Evolutionary conservation across 2,797 vertebrate genomes (phyloP).

Genomic region (Pantherophis vulpinus): DNA sequence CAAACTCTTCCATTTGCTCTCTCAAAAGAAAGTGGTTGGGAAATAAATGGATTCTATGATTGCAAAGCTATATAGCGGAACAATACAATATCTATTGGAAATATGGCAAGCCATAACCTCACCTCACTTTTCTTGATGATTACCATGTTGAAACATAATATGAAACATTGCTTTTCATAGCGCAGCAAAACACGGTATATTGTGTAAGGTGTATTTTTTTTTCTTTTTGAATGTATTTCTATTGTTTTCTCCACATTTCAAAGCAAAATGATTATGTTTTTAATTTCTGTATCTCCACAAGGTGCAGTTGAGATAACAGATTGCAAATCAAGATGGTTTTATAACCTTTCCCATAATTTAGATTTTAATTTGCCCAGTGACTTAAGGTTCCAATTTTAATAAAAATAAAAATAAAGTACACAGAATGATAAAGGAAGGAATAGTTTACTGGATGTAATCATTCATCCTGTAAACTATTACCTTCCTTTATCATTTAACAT

Average conservation of each 20-base stretch:
- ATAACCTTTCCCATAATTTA: background rate
- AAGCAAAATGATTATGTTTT: background rate
- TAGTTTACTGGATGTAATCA: background rate
- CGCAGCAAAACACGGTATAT: background rate
- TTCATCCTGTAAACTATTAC: background rate
- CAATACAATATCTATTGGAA: background rate
- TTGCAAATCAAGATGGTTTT: background rate
- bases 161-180: background rate
- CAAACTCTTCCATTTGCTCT: background rate
- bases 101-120: background rate
- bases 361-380: constrained; percentile 12
- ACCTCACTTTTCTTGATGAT: background rate
- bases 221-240: background rate
- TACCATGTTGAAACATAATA: background rate
- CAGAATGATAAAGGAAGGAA: background rate
- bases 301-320: background rate
- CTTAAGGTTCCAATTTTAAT: background rate
- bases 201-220: background rate
- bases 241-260: background rate
- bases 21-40: background rate
- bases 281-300: background rate
- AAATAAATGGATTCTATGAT: background rate
- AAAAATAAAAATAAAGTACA: background rate
- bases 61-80: background rate
- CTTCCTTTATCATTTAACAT: background rate